Percentiles rank a stretch among this genome's conserved stretches.
phyloP scores from a whole-genome alignment of 2,113 vertebrate genomes.

The Corvus cornix region DNA sequence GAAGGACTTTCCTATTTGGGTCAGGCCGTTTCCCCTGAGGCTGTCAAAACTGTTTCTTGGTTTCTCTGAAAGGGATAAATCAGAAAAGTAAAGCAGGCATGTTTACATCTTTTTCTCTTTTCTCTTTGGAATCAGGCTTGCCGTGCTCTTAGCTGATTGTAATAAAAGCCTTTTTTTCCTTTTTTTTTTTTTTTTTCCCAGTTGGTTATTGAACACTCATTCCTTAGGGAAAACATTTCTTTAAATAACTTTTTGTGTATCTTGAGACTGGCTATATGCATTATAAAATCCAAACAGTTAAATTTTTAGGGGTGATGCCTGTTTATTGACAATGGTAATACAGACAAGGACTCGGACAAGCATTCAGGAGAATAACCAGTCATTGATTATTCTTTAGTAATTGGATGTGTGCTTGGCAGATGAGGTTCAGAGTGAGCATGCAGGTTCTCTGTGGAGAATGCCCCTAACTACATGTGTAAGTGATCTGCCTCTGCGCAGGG shows the following conservation, averaged over 20 bases:
- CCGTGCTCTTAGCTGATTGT: neutral
- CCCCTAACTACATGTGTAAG: conserved; percentile 34
- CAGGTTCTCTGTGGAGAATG: conserved; percentile 23
- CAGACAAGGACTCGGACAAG: neutral
- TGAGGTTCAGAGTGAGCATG: conserved; percentile 30
- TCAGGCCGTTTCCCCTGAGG: neutral
- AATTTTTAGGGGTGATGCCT: neutral
- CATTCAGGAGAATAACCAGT: conserved; percentile 27
- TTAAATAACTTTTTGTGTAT: neutral
- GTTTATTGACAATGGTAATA: neutral
- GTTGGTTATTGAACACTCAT: neutral
- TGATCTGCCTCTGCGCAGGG: neutral
- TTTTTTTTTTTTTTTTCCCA: neutral
- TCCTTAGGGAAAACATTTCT: neutral
- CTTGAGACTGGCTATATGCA: neutral
- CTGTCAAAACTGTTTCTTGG: neutral
- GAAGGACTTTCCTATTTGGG: neutral
- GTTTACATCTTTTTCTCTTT: neutral
- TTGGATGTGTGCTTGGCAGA: conserved; percentile 63
- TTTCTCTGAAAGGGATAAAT: neutral
- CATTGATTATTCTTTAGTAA: conserved; percentile 68
- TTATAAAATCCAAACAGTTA: neutral
- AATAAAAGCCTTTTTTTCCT: neutral
- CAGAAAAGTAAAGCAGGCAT: neutral
- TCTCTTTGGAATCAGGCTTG: neutral